These are phyloP conservation scores for Cataglyphis hispanica DNA, from an alignment of 1,140 invertebrate species.

Conservation along the genomic window DNA sequence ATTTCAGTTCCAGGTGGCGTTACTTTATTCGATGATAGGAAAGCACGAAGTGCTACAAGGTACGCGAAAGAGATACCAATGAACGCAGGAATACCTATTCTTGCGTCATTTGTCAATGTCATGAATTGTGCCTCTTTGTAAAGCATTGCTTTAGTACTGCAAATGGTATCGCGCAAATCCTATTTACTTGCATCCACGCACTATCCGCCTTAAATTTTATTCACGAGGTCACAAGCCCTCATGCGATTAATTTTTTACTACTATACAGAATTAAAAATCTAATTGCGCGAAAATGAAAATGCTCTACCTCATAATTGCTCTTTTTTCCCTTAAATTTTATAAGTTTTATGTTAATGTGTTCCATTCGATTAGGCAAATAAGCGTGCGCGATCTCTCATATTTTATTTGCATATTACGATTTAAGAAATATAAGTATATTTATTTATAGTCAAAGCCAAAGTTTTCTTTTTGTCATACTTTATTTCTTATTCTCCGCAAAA, in stretches of 20 bases:
- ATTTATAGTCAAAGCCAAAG: neutral
- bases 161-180: conserved; percentile 64
- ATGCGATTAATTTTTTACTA: conserved; percentile 40
- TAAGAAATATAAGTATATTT: conserved; percentile 1
- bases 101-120: conserved; percentile 71
- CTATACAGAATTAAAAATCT: conserved; percentile 24
- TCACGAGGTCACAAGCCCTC: conserved; percentile 20
- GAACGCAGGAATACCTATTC: conserved; percentile 66
- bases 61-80: conserved; percentile 61
- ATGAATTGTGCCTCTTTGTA: conserved; percentile 33
- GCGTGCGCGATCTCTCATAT: neutral
- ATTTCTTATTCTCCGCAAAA: neutral
- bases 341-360: neutral
- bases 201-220: conserved; percentile 66
- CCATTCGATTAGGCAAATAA: neutral
- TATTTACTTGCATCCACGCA: conserved; percentile 76
- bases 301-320: neutral
- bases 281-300: conserved; percentile 26
- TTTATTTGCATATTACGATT: conserved; percentile 6
- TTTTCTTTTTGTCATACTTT: neutral
- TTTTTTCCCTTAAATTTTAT: neutral
- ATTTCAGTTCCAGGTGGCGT: conserved; percentile 28
- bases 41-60: conserved; percentile 6
- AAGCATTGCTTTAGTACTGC: conserved; percentile 60
- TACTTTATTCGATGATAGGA: conserved; percentile 60